Evolutionary conservation across 2,797 vertebrate species (phyloP), one percentile per base, ranked within the genome.

Genomic region (Hydrolagus colliei): DNA sequence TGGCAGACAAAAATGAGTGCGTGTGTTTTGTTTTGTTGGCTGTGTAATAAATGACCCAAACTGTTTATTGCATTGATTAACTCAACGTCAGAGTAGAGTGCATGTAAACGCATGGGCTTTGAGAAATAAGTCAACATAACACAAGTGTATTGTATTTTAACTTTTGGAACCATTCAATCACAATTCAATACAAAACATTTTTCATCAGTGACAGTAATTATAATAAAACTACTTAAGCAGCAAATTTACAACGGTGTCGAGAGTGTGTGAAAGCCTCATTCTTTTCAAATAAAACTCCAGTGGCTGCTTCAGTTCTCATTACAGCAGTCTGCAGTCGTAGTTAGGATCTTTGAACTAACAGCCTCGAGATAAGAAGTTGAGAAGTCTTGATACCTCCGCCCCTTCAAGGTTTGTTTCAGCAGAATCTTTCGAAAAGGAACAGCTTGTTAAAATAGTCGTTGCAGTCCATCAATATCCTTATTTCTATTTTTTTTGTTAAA

Each of bases 171-270:
- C n/a, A n/a, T 61, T 61, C 18, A 59, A 77, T 16, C 41, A 59
- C 61, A 59, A 77, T 61, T 20, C 75, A 20, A 18, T 77, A 9
- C 16, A 18, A 9, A 10, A 61, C n/a, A 11, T 77, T 77, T 52
- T 61, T n/a, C 20, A 77, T n/a, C 61, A 9, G 14, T 61, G 52
- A 10, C 75, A 10, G 18, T 59, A 76, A 59, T 76, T 76, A 76
- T 20, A 59, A 76, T 76, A 76, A n/a, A 59, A 18, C 59, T 76
- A 76, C 59, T 77, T 77, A 77, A 77, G 41, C 18, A n/a, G 75
- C 75, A 77, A 4, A n/a, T 9, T 77, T 77, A 59, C 18, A 77
- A 52, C 1, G 41, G 41, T 52, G 41, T 52, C 41, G 6, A n/a
- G 6, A 77, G 52, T 61, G 35, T 59, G 20, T 59, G n/a, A 77